Conservation (phyloP, 2,888 invertebrate genomes). For the Dioctria linearis region DNA sequence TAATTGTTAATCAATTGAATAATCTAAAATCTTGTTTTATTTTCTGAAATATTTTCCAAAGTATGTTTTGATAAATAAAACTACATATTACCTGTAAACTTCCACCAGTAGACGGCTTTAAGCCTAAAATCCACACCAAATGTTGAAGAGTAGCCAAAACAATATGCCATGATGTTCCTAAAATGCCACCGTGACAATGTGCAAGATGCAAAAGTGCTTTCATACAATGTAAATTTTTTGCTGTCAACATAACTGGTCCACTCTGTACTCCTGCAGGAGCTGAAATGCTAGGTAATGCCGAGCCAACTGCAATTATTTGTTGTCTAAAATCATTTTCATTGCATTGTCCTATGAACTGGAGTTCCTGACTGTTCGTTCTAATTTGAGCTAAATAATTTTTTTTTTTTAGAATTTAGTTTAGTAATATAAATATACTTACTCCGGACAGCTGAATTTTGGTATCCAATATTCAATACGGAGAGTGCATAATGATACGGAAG, state of each 20-base stretch:
- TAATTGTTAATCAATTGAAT: neutral
- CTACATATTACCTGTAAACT: conserved; percentile 77
- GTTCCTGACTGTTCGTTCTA: conserved; percentile 72
- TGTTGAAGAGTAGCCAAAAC: conserved; percentile 95
- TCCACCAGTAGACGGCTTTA: conserved; percentile 95
- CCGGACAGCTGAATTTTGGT: conserved; percentile 73
- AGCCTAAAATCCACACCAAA: conserved; percentile 93
- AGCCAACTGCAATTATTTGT: conserved; percentile 98
- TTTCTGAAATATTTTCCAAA: neutral
- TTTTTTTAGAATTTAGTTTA: neutral
- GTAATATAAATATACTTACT: conserved; percentile 60
- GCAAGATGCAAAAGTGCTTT: conserved; percentile 90
- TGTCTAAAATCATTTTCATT: conserved; percentile 84
- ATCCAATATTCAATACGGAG: conserved; percentile 82
- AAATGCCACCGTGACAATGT: conserved; percentile 90
- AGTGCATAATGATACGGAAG: conserved; percentile 96
- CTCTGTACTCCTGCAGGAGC: conserved; percentile 78
- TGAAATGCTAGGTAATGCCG: conserved; percentile 89
- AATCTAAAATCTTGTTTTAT: neutral
- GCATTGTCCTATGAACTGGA: conserved; percentile 72
- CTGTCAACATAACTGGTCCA: conserved; percentile 91
- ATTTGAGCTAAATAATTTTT: conserved; percentile 68
- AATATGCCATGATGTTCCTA: conserved; percentile 96
- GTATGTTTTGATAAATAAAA: neutral
- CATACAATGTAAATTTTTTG: conserved; percentile 98